These are phyloP conservation scores for Xenopus petersii DNA, from an alignment of 2,797 vertebrate genomes.

Conservation along the genomic window DNA sequence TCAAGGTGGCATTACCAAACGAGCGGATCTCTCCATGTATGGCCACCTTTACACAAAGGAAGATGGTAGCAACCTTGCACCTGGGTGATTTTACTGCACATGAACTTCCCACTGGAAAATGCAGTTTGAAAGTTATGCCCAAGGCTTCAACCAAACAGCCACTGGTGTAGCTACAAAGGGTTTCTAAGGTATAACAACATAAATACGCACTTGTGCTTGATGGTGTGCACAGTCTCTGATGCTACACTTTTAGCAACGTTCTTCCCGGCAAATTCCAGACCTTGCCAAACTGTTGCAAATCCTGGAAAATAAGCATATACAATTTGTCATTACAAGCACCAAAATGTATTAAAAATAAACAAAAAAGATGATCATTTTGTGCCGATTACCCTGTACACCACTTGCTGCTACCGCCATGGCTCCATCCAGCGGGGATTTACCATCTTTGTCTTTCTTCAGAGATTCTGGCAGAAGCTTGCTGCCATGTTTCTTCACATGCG, in stretches of 20 bases:
- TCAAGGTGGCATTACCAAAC: no score
- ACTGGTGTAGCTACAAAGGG: no score
- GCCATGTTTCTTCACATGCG: conserved; percentile 93
- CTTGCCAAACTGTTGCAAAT: conserved; percentile 94
- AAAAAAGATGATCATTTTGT: no score
- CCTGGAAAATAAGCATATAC: conserved; percentile 65
- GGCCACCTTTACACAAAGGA: no score
- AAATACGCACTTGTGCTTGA: conserved; percentile 88
- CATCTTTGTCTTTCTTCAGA: conserved; percentile 90
- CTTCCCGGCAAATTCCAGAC: conserved; percentile 89
- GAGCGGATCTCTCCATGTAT: no score
- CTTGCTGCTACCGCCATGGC: conserved; percentile 95
- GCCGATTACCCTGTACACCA: conserved; percentile 84
- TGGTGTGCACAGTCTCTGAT: conserved; percentile 88
- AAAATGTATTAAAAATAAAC: no score
- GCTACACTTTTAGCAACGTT: conserved; percentile 88
- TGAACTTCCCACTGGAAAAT: no score
- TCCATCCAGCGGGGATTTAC: conserved; percentile 87
- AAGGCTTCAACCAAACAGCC: no score
- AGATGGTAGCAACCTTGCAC: no score
- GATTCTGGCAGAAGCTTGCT: conserved; percentile 92
- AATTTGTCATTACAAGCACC: no score
- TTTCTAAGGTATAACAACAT: not conserved
- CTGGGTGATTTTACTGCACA: no score
- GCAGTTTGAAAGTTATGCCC: no score